Evolutionary conservation across 2,113 vertebrate species (phyloP).

Genomic region (Thinocorus orbignyianus): DNA sequence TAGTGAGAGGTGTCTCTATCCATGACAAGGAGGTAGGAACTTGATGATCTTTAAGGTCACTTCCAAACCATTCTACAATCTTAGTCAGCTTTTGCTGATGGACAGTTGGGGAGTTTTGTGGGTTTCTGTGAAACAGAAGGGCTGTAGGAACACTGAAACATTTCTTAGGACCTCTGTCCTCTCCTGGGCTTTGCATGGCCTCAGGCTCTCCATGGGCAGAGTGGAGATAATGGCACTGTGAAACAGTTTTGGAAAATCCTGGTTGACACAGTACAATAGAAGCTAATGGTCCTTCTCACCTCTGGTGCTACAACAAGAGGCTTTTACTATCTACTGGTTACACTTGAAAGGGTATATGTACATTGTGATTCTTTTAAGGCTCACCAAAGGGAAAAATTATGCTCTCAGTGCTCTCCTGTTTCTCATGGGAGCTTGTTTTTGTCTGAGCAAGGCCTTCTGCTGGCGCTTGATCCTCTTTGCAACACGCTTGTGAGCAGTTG

Average conservation of each 20-base stretch:
- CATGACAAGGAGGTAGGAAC: not conserved
- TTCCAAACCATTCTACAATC: not conserved
- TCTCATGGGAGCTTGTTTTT: not conserved
- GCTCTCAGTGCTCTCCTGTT: not conserved
- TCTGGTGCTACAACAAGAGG: not conserved
- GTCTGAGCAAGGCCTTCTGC: not conserved
- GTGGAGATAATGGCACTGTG: not conserved
- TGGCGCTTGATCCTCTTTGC: not conserved
- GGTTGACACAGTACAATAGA: accelerated
- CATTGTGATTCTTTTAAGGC: not conserved
- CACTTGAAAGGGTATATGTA: not conserved
- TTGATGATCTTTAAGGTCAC: not conserved
- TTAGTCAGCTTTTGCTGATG: not conserved
- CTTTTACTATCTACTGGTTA: not conserved
- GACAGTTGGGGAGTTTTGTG: not conserved
- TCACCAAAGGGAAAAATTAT: not conserved
- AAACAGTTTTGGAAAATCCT: not conserved
- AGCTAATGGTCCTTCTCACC: not conserved
- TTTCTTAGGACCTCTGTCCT: not conserved
- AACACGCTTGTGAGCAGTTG: not conserved
- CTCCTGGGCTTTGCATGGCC: not conserved
- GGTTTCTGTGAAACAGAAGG: not conserved
- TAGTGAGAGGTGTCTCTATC: not conserved
- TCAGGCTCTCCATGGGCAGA: not conserved
- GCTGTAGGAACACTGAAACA: not conserved